phyloP scores from a whole-genome alignment of 2,113 vertebrate species.

The Serinus canaria region DNA sequence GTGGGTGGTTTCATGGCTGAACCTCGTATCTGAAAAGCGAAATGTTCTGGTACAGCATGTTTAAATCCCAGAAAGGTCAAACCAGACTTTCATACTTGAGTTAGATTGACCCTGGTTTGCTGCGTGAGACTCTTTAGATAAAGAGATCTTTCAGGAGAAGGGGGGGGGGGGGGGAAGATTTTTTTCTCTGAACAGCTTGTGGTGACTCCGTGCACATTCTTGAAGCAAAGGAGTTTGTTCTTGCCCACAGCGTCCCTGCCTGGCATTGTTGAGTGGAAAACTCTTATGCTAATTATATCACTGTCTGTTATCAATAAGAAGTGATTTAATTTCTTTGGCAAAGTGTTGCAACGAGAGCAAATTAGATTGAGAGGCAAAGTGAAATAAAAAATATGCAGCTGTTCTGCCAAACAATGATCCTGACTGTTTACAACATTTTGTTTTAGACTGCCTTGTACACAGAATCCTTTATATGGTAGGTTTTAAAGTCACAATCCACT shows the following conservation, averaged over 20 bases:
- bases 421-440: conserved; percentile 29
- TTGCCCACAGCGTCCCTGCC: conserved; percentile 14
- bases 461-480: conserved; percentile 49
- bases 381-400: conserved; percentile 57
- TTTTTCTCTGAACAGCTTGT: not conserved
- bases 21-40: conserved; percentile 17
- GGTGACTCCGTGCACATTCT: not conserved
- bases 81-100: conserved; percentile 36
- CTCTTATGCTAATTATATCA: conserved; percentile 36
- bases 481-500: conserved; percentile 34
- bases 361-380: conserved; percentile 41
- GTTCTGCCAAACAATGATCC: conserved; percentile 43
- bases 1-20: conserved; percentile 53
- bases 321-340: conserved; percentile 55
- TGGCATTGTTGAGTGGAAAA: conserved; percentile 28
- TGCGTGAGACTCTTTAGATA: conserved; percentile 4
- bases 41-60: conserved; percentile 33
- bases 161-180: not conserved
- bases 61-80: conserved; percentile 59
- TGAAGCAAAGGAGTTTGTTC: conserved; percentile 39
- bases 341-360: conserved; percentile 45
- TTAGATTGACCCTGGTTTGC: conserved; percentile 45
- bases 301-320: conserved; percentile 56
- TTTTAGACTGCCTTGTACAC: conserved; percentile 33
- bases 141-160: conserved; percentile 44